A percentile compares a stretch with the other conserved stretches of the same genome.
phyloP scores from a whole-genome alignment of 2,888 invertebrate species.

The Rhamnusium bicolor region DNA sequence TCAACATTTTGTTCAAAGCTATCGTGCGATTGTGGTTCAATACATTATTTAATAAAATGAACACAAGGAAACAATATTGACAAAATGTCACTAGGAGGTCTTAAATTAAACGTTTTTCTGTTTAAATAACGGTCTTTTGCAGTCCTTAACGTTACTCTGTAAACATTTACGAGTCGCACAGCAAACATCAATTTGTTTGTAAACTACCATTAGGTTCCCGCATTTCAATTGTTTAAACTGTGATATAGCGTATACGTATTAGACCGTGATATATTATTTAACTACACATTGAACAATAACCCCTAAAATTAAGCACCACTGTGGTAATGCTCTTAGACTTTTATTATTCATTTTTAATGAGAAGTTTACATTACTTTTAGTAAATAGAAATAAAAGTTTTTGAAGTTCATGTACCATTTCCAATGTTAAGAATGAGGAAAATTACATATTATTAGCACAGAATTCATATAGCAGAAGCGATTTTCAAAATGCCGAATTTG shows the following conservation, averaged over 20 bases:
- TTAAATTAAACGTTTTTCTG: conserved; percentile 38
- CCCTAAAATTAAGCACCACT: too few species aligned
- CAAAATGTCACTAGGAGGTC: conserved; percentile 20
- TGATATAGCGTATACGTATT: conserved; percentile 12
- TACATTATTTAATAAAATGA: conserved; percentile 14
- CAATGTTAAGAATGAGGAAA: too few species aligned
- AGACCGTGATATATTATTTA: conserved; percentile 26
- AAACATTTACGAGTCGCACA: conserved; percentile 48
- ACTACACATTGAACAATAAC: neutral
- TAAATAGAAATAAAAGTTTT: too few species aligned
- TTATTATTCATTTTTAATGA: too few species aligned
- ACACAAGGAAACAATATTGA: conserved; percentile 28
- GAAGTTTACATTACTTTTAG: too few species aligned
- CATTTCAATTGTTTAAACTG: conserved; percentile 52
- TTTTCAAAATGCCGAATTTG: too few species aligned
- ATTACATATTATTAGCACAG: too few species aligned
- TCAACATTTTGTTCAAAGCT: neutral
- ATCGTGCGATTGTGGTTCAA: conserved; percentile 1
- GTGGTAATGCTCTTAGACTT: too few species aligned
- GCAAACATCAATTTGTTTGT: conserved; percentile 56
- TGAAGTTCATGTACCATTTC: too few species aligned
- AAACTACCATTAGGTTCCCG: conserved; percentile 53
- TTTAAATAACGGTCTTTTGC: conserved; percentile 36
- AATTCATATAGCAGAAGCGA: too few species aligned
- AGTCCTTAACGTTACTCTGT: conserved; percentile 35